Percentiles rank a stretch among this genome's conserved stretches.
These are phyloP conservation scores for Myanophis thanlyinensis DNA, from an alignment of 2,113 vertebrate genomes.

Conservation along the genomic window DNA sequence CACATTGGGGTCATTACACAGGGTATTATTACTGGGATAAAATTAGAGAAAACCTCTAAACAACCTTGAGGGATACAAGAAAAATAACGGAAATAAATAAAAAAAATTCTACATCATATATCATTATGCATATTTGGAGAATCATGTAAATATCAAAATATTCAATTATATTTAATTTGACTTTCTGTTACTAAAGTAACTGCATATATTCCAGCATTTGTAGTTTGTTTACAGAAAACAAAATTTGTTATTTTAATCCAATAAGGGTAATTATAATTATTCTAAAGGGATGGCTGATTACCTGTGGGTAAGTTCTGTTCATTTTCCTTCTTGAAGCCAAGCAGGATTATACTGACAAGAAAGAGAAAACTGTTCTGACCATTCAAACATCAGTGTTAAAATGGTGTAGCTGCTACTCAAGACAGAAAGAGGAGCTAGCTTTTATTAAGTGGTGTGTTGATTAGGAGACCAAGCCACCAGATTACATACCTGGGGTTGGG, in stretches of 20 bases:
- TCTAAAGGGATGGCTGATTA: constrained; percentile 23
- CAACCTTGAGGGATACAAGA: background rate
- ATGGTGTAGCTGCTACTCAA: background rate
- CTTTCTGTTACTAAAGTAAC: constrained; percentile 16
- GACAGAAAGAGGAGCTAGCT: background rate
- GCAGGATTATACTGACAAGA: rapidly evolving
- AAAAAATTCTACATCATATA: background rate
- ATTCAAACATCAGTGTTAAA: background rate
- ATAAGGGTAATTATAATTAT: background rate
- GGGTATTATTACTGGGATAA: background rate
- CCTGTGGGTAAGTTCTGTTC: constrained; percentile 66
- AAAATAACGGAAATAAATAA: background rate
- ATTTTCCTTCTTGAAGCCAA: constrained; percentile 32
- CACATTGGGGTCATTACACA: background rate
- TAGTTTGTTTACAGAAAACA: background rate
- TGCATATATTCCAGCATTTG: rapidly evolving
- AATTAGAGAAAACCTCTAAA: background rate
- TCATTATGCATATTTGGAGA: background rate
- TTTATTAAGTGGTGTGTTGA: background rate
- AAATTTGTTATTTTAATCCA: background rate
- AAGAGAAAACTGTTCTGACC: background rate
- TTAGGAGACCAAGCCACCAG: background rate
- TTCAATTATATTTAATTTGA: background rate
- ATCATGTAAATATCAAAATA: background rate
- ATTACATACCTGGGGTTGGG: background rate